These are phyloP conservation scores for Osmerus mordax DNA, from an alignment of 2,113 vertebrate species.

Conservation along the genomic window DNA sequence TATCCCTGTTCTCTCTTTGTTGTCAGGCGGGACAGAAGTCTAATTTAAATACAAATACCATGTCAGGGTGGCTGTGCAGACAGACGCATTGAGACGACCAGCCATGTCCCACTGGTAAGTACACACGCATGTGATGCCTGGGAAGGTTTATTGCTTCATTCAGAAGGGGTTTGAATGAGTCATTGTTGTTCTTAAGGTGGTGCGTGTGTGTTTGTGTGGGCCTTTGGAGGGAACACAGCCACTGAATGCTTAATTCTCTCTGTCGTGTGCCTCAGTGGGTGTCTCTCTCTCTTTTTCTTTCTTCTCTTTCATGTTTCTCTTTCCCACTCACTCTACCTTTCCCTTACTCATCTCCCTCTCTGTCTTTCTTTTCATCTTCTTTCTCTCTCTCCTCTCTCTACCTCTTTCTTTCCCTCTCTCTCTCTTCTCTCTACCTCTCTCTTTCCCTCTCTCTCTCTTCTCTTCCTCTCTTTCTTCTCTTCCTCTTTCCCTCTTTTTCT, in stretches of 20 bases:
- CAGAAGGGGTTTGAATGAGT: conserved; percentile 55
- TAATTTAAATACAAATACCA: conserved; percentile 62
- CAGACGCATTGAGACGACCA: conserved; percentile 38
- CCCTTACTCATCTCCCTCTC: no score
- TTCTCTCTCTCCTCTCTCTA: no score
- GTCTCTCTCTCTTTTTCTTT: not conserved
- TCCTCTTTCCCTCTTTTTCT: no score
- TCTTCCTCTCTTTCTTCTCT: no score
- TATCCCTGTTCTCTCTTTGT: conserved; percentile 22
- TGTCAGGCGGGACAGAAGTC: conserved; percentile 29
- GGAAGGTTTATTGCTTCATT: conserved; percentile 64
- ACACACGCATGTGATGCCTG: conserved; percentile 37
- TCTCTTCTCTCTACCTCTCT: no score
- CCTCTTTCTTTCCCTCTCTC: no score
- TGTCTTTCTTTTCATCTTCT: no score
- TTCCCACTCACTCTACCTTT: not conserved
- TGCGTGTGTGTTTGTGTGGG: conserved; percentile 24
- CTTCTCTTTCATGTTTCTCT: not conserved
- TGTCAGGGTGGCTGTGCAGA: conserved; percentile 58
- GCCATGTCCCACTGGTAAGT: conserved; percentile 33
- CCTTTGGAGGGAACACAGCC: not conserved
- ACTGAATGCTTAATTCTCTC: conserved; percentile 4
- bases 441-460: no score
- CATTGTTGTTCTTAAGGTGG: conserved; percentile 16
- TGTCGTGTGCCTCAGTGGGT: not conserved